Evolutionary conservation across 1,140 invertebrate genomes (phyloP), one percentile per base, ranked within the genome.

Genomic region (Limonius californicus): DNA sequence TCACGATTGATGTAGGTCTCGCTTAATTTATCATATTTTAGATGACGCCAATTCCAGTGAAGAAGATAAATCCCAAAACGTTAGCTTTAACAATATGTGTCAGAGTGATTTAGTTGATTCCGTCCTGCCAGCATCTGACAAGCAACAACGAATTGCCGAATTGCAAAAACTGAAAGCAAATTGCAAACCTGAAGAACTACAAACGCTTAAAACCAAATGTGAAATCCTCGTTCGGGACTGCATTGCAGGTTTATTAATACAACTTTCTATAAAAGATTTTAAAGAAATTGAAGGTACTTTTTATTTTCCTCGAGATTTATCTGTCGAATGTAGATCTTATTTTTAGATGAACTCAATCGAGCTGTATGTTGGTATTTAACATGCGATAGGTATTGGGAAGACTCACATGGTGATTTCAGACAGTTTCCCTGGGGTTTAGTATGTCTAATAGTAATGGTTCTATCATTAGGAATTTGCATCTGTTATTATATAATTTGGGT

Each of bases 401-500:
- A 92, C 74, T 85, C 88, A 2, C 86, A 86, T 63, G 81, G 86
- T 55, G 86, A 89, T 67, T 83, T 87, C 16, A 81, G 87, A 62
- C 86, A 85, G 61, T 92, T 91, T 74, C 89, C 91, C 9, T 91
- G 90, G 88, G 88, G 88, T 57, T 77, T 88, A 58, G 81, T 90
- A 42, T 81, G 88, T 54, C 85, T 89, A 57, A 83, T 92, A 20
- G 84, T 90, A 55, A 86, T 89, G 63, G 82, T 92, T 15, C 80
- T 93, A 4, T 89, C 89, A 11, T 81, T 89, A 0, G 91, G 90
- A 23, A 85, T 92, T 55, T 92, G 89, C 75, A 85, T 91, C 71
- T 92, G 90, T 78, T 94, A 94, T 74, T 94, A 94, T 78, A 87
- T 94, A 71, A 91, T 94, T 65, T 94, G 91, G 89, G 87, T 92